Evolutionary conservation across 2,113 vertebrate genomes (phyloP).

Genomic region (Acinonyx jubatus): DNA sequence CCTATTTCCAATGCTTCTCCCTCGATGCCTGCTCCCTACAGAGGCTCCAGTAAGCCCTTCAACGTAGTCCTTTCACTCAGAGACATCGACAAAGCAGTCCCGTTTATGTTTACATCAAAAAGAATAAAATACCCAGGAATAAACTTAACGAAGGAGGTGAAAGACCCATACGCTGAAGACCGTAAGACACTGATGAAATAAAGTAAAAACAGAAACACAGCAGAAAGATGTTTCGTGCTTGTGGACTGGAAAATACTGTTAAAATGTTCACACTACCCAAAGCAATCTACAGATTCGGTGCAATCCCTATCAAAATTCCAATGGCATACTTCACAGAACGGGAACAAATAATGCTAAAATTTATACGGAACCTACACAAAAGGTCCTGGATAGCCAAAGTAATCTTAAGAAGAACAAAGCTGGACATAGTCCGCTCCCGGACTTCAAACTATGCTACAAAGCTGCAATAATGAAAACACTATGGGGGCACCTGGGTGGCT

Average conservation of each 20-base stretch:
- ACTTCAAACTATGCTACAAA: not conserved
- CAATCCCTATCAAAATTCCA: not conserved
- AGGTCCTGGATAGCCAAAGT: not conserved
- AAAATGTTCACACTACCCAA: not conserved
- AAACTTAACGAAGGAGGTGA: not conserved
- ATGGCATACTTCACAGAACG: not conserved
- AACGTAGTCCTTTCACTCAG: not conserved
- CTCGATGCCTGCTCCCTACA: not conserved
- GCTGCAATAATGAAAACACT: not conserved
- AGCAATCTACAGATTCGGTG: not conserved
- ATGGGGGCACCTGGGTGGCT: not conserved
- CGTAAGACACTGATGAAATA: not conserved
- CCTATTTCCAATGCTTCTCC: not conserved
- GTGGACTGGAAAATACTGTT: not conserved
- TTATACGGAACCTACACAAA: not conserved
- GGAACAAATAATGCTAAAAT: not conserved
- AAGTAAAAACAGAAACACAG: not conserved
- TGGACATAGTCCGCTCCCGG: not conserved
- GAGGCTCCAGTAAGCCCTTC: not conserved
- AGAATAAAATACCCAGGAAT: not conserved
- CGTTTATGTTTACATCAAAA: not conserved
- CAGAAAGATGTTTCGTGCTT: not conserved
- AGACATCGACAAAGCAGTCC: not conserved
- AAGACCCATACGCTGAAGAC: not conserved
- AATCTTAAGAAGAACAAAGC: not conserved